These are phyloP conservation scores for Conus ventricosus DNA, from an alignment of 1,140 invertebrate species.

Conservation along the genomic window DNA sequence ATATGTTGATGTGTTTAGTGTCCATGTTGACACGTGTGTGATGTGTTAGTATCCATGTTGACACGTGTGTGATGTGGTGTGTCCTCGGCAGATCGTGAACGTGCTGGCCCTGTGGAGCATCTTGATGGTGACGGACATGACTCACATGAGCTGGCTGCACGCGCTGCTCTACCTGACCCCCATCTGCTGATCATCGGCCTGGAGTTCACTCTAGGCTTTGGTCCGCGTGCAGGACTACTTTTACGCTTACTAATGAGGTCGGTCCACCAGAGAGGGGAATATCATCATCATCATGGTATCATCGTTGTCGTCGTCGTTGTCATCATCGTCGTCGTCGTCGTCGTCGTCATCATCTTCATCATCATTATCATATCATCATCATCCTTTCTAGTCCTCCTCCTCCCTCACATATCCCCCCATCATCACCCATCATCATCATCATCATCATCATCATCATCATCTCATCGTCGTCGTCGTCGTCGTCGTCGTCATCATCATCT, in stretches of 20 bases:
- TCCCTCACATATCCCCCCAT: too few species aligned
- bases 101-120: slow-evolving; percentile 67
- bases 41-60: too few species aligned
- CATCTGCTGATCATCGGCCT: slow-evolving; percentile 63
- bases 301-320: neutral
- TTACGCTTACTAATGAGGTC: slow-evolving; percentile 64
- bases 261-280: neutral
- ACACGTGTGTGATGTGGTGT: too few species aligned
- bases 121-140: slow-evolving; percentile 64
- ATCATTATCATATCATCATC: neutral
- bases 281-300: neutral
- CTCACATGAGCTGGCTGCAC: slow-evolving; percentile 52
- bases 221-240: slow-evolving; percentile 72
- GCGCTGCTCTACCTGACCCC: slow-evolving; percentile 47
- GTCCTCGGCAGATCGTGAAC: slow-evolving; percentile 63
- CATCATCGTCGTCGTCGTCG: too few species aligned
- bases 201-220: slow-evolving; percentile 67
- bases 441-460: too few species aligned
- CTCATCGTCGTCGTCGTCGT: too few species aligned
- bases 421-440: too few species aligned
- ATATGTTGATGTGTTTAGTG: too few species aligned
- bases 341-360: too few species aligned
- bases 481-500: too few species aligned
- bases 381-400: neutral
- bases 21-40: too few species aligned